Evolutionary conservation across 2,113 vertebrate genomes (phyloP), one percentile per base, ranked within the genome.

Genomic region (Vulpes vulpes): DNA sequence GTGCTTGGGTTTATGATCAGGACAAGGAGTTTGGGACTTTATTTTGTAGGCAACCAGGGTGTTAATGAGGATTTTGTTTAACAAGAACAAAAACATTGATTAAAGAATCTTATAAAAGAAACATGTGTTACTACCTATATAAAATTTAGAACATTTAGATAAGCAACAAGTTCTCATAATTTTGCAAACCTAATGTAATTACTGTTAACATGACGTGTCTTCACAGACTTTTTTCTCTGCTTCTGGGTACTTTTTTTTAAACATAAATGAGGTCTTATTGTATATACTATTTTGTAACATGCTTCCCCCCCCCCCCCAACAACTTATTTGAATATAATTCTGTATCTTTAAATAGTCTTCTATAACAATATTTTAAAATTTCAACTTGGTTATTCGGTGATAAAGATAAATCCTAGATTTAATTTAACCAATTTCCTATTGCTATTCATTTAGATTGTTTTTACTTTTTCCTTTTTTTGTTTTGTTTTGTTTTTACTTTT

Each of bases 401-500:
- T 53, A 59, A 78, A 49, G 27, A 59, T 93, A 51, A 5, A 59
- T 12, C 81, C 60, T 89, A 22, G 25, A 57, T 84, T 89, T 87
- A 62, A 93, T 81, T 71, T 80, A 96, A 65, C 57, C 22, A 59
- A 1, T 60, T 95, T 15, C 23, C 38, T 65, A 11, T 65, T 59
- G 82, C 30, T 82, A 4, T 85, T 85, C 55, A 89, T 86, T 91
- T 85, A 82, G 53, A 81, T 93, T 19, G 32, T 96, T 93, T 87
- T 32, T 43, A 43, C 43, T 43, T 43, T 43, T 43, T 43, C 43
- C 43, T 43, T 43, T 7, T 43, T 43, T 43, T 43, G 1, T 43
- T 43, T 43, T 43, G 38, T 43, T 43, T 43, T 43, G 43, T 43
- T 96, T 93, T 87, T 32, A 82, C 1, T 62, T 89, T 17, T 90